Percentiles rank a stretch among this genome's conserved stretches.
phyloP scores from a whole-genome alignment of 2,888 invertebrate species.

The Autographa gamma region DNA sequence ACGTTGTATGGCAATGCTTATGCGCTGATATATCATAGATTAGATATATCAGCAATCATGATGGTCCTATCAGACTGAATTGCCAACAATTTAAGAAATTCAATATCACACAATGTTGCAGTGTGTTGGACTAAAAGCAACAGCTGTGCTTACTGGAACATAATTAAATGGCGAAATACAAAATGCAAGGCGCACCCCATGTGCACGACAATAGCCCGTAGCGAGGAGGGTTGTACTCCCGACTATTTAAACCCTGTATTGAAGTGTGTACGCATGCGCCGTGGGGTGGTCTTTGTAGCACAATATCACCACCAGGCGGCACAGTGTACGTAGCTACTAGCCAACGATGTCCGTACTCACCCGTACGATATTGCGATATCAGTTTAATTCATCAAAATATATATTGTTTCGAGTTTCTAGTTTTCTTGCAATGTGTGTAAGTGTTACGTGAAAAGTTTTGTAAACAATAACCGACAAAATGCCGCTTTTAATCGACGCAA shows the following conservation, averaged over 20 bases:
- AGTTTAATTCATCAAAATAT: conserved; percentile 52
- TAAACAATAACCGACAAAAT: conserved; percentile 68
- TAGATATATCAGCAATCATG: too few species aligned
- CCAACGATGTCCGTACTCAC: conserved; percentile 77
- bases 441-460: conserved; percentile 74
- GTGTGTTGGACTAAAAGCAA: conserved; percentile 59
- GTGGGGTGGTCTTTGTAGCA: conserved; percentile 76
- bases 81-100: background rate
- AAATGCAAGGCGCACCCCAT: conserved; percentile 72
- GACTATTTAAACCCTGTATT: conserved; percentile 76
- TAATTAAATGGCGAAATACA: conserved; percentile 44
- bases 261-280: conserved; percentile 85
- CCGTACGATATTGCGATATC: conserved; percentile 67
- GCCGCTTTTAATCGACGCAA: conserved; percentile 81
- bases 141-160: conserved; percentile 74
- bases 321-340: conserved; percentile 69
- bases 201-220: conserved; percentile 69
- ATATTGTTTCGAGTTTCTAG: conserved; percentile 41
- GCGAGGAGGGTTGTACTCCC: conserved; percentile 53
- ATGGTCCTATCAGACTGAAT: background rate
- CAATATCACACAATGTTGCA: conserved; percentile 2
- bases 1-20: too few species aligned
- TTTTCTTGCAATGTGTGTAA: conserved; percentile 74
- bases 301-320: conserved; percentile 72
- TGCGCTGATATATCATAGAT: too few species aligned